A percentile compares a stretch with the other conserved stretches of the same genome.
Evolutionary conservation across 2,888 invertebrate species (phyloP).

Genomic region (Acanthosepion pharaonis): DNA sequence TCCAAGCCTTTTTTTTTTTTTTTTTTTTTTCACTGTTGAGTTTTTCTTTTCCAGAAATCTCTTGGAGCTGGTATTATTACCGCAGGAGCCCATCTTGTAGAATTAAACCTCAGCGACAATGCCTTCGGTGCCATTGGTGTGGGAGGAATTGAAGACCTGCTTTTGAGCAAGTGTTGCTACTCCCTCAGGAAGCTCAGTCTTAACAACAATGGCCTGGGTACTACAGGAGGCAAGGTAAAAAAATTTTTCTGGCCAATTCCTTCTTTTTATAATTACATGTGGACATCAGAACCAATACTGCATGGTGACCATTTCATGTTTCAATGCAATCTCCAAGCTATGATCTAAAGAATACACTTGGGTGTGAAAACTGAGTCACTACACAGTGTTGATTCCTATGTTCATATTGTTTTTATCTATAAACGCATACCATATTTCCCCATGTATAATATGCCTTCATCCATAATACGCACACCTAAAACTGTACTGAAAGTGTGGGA

Average conservation of each 20-base stretch:
- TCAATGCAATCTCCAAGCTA: too few species aligned
- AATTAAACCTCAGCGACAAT: conserved; percentile 95
- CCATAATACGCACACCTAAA: too few species aligned
- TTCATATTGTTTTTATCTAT: too few species aligned
- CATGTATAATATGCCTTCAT: too few species aligned
- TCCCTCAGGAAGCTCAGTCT: conserved; percentile 86
- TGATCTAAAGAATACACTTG: too few species aligned
- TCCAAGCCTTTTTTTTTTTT: neutral
- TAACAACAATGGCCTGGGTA: conserved; percentile 96
- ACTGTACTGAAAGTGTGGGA: too few species aligned
- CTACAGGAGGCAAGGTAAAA: conserved; percentile 84
- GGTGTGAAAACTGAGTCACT: too few species aligned
- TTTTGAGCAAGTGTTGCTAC: conserved; percentile 89
- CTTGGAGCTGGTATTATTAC: conserved; percentile 87
- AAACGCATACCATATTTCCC: too few species aligned
- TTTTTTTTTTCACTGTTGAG: neutral
- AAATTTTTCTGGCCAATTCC: neutral
- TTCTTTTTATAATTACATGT: too few species aligned
- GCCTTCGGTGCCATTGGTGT: conserved; percentile 97
- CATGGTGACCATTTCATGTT: too few species aligned
- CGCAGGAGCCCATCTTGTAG: conserved; percentile 86
- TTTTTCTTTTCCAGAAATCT: conserved; percentile 77
- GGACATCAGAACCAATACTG: too few species aligned
- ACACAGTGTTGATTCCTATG: too few species aligned
- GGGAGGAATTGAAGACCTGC: conserved; percentile 86